phyloP scores from a whole-genome alignment of 2,113 vertebrate genomes.

The Polypterus senegalus region DNA sequence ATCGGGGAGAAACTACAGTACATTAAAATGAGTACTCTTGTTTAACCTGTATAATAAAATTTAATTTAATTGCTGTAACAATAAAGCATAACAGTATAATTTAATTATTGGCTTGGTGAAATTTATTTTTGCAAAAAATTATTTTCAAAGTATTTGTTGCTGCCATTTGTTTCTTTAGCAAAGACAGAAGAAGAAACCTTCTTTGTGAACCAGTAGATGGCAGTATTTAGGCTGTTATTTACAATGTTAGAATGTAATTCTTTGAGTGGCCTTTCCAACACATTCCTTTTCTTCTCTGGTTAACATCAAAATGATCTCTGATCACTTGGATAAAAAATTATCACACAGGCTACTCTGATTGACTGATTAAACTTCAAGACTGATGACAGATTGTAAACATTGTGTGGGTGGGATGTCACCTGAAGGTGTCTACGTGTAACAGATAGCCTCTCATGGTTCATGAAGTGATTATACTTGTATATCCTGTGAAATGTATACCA shows the following conservation, averaged over 20 bases:
- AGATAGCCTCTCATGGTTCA: conserved; percentile 4
- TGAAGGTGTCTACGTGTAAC: conserved; percentile 26
- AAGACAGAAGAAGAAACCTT: too few relatives aligned
- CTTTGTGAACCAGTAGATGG: conserved; percentile 34
- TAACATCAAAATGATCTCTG: conserved; percentile 39
- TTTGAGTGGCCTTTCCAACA: conserved; percentile 4
- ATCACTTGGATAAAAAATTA: conserved; percentile 43
- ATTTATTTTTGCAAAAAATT: conserved; percentile 15
- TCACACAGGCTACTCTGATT: conserved; percentile 38
- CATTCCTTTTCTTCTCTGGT: conserved; percentile 46
- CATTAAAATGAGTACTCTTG: too few relatives aligned
- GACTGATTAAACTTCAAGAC: conserved; percentile 38
- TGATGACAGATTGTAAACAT: conserved; percentile 42
- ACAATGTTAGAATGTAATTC: background rate
- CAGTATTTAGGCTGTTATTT: conserved; percentile 36
- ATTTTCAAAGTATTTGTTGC: background rate
- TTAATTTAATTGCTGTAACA: too few relatives aligned
- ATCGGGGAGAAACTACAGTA: too few relatives aligned
- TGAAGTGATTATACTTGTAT: too few relatives aligned
- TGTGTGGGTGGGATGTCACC: conserved; percentile 26
- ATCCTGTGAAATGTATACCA: too few relatives aligned
- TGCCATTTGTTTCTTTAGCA: background rate
- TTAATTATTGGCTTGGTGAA: too few relatives aligned
- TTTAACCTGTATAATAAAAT: too few relatives aligned
- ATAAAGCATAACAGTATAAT: too few relatives aligned